Evolutionary conservation across 2,888 invertebrate species (phyloP), one percentile per base, ranked within the genome.

Genomic region (Cryptocephalus moraei): DNA sequence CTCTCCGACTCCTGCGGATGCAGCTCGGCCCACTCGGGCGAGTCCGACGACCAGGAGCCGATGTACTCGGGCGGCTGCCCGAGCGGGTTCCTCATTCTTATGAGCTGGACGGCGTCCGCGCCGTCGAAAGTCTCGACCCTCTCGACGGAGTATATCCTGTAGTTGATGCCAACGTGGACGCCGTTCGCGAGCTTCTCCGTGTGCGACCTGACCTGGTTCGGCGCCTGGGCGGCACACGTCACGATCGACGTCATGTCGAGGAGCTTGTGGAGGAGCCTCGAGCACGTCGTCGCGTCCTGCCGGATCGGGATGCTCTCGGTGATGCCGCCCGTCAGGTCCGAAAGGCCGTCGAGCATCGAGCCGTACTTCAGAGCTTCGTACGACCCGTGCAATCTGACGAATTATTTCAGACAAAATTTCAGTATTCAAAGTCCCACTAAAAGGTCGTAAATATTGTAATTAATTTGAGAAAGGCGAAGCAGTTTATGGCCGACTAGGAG

Each of bases 341-440:
- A 88, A 44, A 93, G 72, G 1, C 91, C 92, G 65, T 92, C 91
- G 50, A 91, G 73, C 9, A 89, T 74, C 40, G 88, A 89, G n/a
- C 91, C 91, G 64, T 93, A 93, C 64, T 92, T 92, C 1, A 93
- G 73, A 0, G 92, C 92, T 71, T 93, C 92, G 70, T 93, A 93
- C 0, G 92, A 92, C 4, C 92, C 92, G 64, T 92, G 92, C 46
- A 93, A 71, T 71, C 91, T 91, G 66, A 10, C 3, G 22, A 22
- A 71, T n/a, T n/a, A n/a, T n/a, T n/a, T n/a, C n/a, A n/a, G n/a
- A n/a, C n/a, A n/a, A n/a, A n/a, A n/a, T n/a, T n/a, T n/a, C n/a
- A n/a, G n/a, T n/a, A n/a, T n/a, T n/a, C n/a, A n/a, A n/a, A n/a
- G n/a, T n/a, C n/a, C n/a, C n/a, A n/a, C n/a, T n/a, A n/a, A n/a